Evolutionary conservation across 2,888 invertebrate species (phyloP).

Genomic region (Amitus sp.): DNA sequence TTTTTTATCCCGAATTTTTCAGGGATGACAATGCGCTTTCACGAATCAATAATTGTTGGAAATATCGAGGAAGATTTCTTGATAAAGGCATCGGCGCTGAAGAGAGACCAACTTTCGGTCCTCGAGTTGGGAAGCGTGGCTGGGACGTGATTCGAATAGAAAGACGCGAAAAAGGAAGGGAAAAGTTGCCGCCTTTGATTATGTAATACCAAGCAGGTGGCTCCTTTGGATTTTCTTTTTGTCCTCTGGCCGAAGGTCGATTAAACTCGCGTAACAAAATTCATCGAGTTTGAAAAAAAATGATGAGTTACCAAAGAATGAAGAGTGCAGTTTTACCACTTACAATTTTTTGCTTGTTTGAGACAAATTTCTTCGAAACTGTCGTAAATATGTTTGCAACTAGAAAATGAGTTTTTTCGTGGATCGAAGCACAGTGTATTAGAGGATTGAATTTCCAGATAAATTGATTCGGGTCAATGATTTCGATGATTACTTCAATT

Average conservation of each 20-base stretch:
- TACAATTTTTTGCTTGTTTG: no score
- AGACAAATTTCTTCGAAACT: no score
- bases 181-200: slow-evolving; percentile 35
- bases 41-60: neutral
- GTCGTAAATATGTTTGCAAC: no score
- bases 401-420: no score
- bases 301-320: no score
- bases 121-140: slow-evolving; percentile 54
- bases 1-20: slow-evolving; percentile 4
- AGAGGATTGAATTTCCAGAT: neutral
- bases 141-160: slow-evolving; percentile 53
- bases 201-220: slow-evolving; percentile 38
- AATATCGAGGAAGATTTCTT: neutral
- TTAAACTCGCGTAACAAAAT: no score
- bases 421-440: no score
- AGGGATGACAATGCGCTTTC: neutral
- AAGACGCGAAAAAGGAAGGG: slow-evolving; percentile 14
- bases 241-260: slow-evolving; percentile 25
- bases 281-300: no score
- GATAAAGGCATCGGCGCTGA: slow-evolving; percentile 10
- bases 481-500: neutral
- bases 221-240: slow-evolving; percentile 30
- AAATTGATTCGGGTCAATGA: neutral
- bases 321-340: no score
- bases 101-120: slow-evolving; percentile 10